Evolutionary conservation across 2,113 vertebrate species (phyloP), one percentile per base, ranked within the genome.

Genomic region (Tetraodon nigroviridis): DNA sequence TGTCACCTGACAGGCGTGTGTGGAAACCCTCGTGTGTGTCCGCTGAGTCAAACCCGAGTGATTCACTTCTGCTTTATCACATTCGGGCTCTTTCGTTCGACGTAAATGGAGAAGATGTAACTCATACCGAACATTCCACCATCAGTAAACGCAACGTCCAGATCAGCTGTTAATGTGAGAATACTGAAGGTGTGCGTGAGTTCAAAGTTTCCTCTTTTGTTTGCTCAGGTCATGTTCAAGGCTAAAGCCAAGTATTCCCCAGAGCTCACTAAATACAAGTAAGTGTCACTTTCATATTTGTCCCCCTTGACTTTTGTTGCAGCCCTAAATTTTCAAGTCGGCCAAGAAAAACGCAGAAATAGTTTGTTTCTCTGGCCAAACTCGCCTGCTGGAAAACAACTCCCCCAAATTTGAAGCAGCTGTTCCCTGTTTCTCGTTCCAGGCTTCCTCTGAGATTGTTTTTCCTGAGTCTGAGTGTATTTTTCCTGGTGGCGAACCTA

Each of bases 191-290:
- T 12, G 1, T 11, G 4, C 32, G 12, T 37, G 7, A 37, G 32
- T 37, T 37, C 12, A 10, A 37, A 11, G 32, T 37, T 37, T 46
- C 17, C 8, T 47, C 1, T 11, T n/a, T 64, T 3, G 37, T 52
- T 59, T 50, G 45, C 56, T 44, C 73, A 98, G 96, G 93, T 98
- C 67, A 93, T 99, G 85, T 95, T 94, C 89, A 98, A 97, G 92
- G 93, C 91, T 18, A 92, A 91, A 89, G 89, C 96, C 54, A 96
- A 95, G 86, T 97, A 95, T 86, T 95, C 93, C 55, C 93, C 94
- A 61, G 96, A 98, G 73, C 93, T 95, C 90, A 93, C 92, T 88
- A 98, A 94, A 89, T 96, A 96, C 91, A 97, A 93, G 96, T 99
- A 91, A 94, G 71, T 75, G 18, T 45, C 47, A 10, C 6, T 13